Percentiles rank a stretch among this genome's conserved stretches.
Conservation (phyloP, 2,113 vertebrate species). For the Anguilla rostrata region DNA sequence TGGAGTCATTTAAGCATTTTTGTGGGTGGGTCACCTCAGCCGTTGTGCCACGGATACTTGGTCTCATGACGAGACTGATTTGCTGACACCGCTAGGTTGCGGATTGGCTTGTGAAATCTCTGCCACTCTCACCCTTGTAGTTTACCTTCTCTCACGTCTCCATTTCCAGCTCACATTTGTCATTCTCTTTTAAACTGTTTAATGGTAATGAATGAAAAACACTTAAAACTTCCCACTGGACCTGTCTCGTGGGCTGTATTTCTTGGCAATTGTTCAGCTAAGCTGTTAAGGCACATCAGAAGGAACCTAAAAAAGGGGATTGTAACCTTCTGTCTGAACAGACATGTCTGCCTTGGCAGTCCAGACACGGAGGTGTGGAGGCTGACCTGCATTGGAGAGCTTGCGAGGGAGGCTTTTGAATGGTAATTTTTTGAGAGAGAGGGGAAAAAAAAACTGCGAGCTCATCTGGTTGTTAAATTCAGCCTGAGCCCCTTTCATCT, state of each 20-base stretch:
- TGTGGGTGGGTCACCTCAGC: conserved; percentile 7
- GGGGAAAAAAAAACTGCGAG: background rate
- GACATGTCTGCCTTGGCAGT: background rate
- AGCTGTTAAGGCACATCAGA: conserved; percentile 17
- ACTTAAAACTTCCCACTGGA: background rate
- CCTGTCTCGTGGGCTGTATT: background rate
- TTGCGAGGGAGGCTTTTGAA: conserved; percentile 9
- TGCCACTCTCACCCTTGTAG: background rate
- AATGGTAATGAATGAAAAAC: conserved; percentile 13
- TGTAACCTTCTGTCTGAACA: background rate
- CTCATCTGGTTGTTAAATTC: conserved; percentile 6
- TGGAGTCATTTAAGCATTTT: conserved; percentile 15
- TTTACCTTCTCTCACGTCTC: background rate
- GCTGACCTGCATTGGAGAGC: background rate
- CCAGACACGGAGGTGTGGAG: background rate
- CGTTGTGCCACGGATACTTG: background rate
- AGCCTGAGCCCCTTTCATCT: background rate
- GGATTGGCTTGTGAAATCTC: background rate
- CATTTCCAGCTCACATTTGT: background rate
- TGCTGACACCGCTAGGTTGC: background rate
- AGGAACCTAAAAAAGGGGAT: conserved; percentile 7
- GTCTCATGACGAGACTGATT: background rate
- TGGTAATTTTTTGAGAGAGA: background rate
- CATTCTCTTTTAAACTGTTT: conserved; percentile 11
- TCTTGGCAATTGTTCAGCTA: background rate